phyloP scores from a whole-genome alignment of 2,113 vertebrate species.

The Tragelaphus strepsiceros region DNA sequence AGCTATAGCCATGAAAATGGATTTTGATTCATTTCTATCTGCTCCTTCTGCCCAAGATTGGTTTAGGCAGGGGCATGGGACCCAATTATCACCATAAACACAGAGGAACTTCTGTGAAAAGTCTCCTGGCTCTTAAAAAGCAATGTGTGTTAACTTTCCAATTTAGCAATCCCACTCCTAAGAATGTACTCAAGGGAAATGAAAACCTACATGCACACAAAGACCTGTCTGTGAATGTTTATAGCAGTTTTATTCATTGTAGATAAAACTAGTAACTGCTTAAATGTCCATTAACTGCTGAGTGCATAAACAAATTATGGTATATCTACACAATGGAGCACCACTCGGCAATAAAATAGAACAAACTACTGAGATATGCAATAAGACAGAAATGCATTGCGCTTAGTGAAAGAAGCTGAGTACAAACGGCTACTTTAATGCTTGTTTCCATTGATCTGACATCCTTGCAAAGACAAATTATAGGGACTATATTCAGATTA shows the following conservation, averaged over 20 bases:
- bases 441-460: not conserved
- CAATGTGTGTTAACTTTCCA: not conserved
- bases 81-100: not conserved
- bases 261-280: conserved; percentile 14
- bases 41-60: conserved; percentile 16
- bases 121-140: conserved; percentile 27
- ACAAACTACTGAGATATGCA: not conserved
- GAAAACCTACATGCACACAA: not conserved
- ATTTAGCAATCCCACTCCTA: not conserved
- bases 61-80: not conserved
- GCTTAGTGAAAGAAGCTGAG: conserved; percentile 11
- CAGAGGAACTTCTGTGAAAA: not conserved
- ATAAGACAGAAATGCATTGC: not conserved
- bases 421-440: not conserved
- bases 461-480: conserved; percentile 2
- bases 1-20: not conserved
- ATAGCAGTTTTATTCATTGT: conserved; percentile 37
- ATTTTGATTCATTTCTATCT: conserved; percentile 17
- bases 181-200: conserved; percentile 6
- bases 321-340: conserved; percentile 24
- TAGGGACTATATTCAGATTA: not conserved
- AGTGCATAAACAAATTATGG: conserved; percentile 37
- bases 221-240: conserved; percentile 42
- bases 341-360: not conserved
- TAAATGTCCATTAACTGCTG: conserved; percentile 20